Evolutionary conservation across 2,888 invertebrate species (phyloP).

Genomic region (Caenorhabditis afra): DNA sequence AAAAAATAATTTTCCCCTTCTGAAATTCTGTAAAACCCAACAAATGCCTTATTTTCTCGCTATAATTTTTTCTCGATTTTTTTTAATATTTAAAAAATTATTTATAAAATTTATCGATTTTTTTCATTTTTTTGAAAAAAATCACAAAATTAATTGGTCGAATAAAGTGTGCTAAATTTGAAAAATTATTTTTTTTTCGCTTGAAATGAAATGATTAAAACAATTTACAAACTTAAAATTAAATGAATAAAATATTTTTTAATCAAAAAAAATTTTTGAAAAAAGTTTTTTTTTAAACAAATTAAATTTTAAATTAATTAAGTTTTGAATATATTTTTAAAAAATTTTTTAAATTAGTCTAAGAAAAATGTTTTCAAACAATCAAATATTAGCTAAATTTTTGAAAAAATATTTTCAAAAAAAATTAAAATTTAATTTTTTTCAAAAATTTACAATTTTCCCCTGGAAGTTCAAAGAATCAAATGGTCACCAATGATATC

Average conservation of each 20-base stretch:
- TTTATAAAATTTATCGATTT: background rate
- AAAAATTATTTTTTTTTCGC: background rate
- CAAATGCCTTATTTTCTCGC: too few relatives aligned
- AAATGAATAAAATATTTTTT: background rate
- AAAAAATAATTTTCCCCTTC: too few relatives aligned
- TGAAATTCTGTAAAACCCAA: too few relatives aligned
- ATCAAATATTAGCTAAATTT: too few relatives aligned
- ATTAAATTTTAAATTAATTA: background rate
- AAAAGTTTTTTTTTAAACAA: background rate
- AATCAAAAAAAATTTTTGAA: background rate
- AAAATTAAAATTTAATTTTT: background rate
- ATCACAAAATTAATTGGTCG: background rate
- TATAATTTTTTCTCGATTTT: background rate
- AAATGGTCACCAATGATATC: too few relatives aligned
- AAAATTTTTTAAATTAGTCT: too few relatives aligned
- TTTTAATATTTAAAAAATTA: background rate
- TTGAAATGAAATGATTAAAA: background rate
- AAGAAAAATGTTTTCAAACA: background rate
- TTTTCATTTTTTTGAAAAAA: background rate
- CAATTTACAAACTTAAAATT: conserved; percentile 1
- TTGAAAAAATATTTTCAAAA: too few relatives aligned
- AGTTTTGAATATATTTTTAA: background rate
- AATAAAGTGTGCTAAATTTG: too few relatives aligned
- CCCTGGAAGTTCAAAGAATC: too few relatives aligned
- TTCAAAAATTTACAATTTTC: too few relatives aligned